Percentiles rank a stretch among this genome's conserved stretches.
Conservation (phyloP, 1,140 invertebrate genomes). For the Drosophila fuyamai region DNA sequence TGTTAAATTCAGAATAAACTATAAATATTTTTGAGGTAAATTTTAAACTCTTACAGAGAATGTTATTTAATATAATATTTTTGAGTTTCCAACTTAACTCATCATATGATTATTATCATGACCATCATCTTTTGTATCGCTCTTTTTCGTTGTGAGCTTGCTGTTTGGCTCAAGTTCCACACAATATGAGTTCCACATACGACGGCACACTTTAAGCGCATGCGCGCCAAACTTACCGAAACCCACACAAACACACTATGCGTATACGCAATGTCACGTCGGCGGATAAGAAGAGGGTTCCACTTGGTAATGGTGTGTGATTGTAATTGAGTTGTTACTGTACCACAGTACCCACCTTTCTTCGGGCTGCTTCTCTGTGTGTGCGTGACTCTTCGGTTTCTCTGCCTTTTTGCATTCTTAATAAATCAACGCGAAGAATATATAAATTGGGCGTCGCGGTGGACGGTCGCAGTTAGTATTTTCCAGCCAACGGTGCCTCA, state of each 20-base stretch:
- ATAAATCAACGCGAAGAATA: constrained; percentile 85
- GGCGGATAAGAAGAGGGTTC: constrained; percentile 34
- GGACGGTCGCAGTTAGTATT: constrained; percentile 83
- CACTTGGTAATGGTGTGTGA: constrained; percentile 17
- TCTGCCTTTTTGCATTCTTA: constrained; percentile 84
- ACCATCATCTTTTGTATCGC: background rate
- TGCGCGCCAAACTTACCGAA: constrained; percentile 42
- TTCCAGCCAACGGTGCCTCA: constrained; percentile 84
- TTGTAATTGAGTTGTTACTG: constrained; percentile 60
- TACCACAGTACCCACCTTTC: constrained; percentile 18
- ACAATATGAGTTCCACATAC: constrained; percentile 34
- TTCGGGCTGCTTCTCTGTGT: constrained; percentile 18
- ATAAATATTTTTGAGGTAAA: too few species aligned
- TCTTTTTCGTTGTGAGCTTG: background rate
- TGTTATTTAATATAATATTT: too few species aligned
- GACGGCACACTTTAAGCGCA: constrained; percentile 58
- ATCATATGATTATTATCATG: background rate
- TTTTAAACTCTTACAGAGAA: too few species aligned
- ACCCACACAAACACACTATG: constrained; percentile 19
- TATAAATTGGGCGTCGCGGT: constrained; percentile 83
- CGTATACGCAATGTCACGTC: constrained; percentile 63
- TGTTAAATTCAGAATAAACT: too few species aligned
- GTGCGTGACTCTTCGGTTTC: constrained; percentile 54
- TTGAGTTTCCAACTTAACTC: background rate
- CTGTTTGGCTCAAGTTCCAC: constrained; percentile 24